Evolutionary conservation across 2,113 vertebrate genomes (phyloP).

Genomic region (Ptilonorhynchus violaceus): DNA sequence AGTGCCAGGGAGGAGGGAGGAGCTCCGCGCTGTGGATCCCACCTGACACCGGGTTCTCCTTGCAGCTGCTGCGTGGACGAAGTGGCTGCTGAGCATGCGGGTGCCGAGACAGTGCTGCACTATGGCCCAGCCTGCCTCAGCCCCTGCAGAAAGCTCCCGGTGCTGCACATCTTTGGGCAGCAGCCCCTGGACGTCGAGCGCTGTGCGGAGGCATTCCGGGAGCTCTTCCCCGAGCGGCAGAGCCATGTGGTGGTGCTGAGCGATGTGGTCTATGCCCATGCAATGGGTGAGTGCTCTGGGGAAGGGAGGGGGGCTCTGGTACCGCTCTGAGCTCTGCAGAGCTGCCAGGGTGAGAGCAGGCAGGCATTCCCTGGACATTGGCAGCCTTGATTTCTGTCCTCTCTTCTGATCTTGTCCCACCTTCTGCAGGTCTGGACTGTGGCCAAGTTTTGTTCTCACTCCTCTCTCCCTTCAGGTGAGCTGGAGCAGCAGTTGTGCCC

Average conservation of each 20-base stretch:
- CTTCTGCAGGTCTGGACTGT: background rate
- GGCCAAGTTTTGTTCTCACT: background rate
- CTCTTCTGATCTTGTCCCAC: background rate
- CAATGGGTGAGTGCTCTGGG: slow-evolving; percentile 63
- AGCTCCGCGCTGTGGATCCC: background rate
- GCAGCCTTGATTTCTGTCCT: background rate
- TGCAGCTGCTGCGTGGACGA: slow-evolving; percentile 95
- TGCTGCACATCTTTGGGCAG: slow-evolving; percentile 84
- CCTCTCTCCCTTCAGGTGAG: slow-evolving; percentile 61
- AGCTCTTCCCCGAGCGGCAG: slow-evolving; percentile 75
- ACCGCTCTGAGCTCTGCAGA: background rate
- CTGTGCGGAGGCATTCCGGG: slow-evolving; percentile 78
- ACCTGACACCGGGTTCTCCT: background rate
- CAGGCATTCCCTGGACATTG: too few relatives aligned
- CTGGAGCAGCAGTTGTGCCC: slow-evolving; percentile 64
- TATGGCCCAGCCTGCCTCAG: slow-evolving; percentile 88
- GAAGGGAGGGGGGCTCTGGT: background rate
- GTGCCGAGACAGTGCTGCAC: slow-evolving; percentile 85
- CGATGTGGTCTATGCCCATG: slow-evolving; percentile 80
- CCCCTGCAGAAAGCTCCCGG: slow-evolving; percentile 79
- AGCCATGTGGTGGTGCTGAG: slow-evolving; percentile 79
- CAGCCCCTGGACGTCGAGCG: slow-evolving; percentile 71
- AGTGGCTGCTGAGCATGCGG: slow-evolving; percentile 87
- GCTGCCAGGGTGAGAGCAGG: background rate
- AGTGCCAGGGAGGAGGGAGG: background rate